A percentile compares a stretch with the other conserved stretches of the same genome.
These are phyloP conservation scores for Heliconius sara DNA, from an alignment of 2,888 invertebrate genomes.

Conservation along the genomic window DNA sequence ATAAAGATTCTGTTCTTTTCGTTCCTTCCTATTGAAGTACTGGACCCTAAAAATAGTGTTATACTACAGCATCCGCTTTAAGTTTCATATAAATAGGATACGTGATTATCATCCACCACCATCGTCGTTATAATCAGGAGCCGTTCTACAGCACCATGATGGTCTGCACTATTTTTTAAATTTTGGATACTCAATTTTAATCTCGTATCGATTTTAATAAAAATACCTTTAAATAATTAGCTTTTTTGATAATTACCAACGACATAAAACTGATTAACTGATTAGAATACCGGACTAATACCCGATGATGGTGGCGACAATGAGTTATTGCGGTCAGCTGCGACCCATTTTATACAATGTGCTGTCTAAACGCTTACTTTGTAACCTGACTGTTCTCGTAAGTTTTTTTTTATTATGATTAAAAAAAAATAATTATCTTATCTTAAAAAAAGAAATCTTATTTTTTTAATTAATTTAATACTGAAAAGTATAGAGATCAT, in stretches of 20 bases:
- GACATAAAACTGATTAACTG: background rate
- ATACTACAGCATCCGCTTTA: too few relatives aligned
- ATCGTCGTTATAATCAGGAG: too few relatives aligned
- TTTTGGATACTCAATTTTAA: too few relatives aligned
- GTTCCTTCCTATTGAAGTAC: too few relatives aligned
- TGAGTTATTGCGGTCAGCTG: slow-evolving; percentile 68
- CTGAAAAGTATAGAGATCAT: background rate
- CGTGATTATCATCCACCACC: too few relatives aligned
- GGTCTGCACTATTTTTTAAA: too few relatives aligned
- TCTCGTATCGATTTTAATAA: too few relatives aligned
- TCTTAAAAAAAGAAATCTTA: background rate
- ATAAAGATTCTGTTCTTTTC: too few relatives aligned
- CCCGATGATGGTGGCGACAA: slow-evolving; percentile 33
- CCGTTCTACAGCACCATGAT: too few relatives aligned
- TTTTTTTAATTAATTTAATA: background rate
- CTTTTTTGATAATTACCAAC: background rate
- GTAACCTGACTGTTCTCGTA: background rate
- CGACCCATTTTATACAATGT: slow-evolving; percentile 45
- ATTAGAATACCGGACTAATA: slow-evolving; percentile 21
- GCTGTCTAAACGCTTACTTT: slow-evolving; percentile 11
- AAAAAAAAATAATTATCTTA: background rate
- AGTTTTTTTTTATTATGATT: background rate
- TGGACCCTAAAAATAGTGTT: too few relatives aligned
- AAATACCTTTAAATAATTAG: too few relatives aligned
- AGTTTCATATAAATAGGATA: too few relatives aligned